phyloP scores from a whole-genome alignment of 2,797 vertebrate genomes.

The Typhlichthys subterraneus region DNA sequence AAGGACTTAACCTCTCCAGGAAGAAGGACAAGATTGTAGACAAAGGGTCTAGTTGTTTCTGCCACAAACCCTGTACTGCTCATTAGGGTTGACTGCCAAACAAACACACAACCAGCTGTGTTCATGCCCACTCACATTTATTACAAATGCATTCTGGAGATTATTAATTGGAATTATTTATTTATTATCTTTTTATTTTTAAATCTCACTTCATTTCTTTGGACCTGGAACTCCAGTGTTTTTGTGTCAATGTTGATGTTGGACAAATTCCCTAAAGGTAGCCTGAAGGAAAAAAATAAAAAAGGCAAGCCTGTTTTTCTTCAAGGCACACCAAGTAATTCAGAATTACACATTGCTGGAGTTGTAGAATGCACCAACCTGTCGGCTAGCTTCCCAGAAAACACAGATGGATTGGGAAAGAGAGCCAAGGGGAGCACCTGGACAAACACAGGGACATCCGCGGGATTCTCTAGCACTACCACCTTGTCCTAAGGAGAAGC shows the following conservation, averaged over 20 bases:
- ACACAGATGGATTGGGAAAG: conserved; percentile 87
- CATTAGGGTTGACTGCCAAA: conserved; percentile 81
- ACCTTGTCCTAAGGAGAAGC: conserved; percentile 84
- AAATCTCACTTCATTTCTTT: conserved; percentile 86
- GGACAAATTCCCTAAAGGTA: conserved; percentile 86
- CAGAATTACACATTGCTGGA: not conserved
- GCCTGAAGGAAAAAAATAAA: conserved; percentile 69
- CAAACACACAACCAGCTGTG: conserved; percentile 31
- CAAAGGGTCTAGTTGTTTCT: conserved; percentile 81
- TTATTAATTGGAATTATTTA: not conserved
- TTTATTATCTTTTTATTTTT: not conserved
- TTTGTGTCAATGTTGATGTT: conserved; percentile 85
- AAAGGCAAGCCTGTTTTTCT: not conserved
- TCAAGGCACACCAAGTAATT: not conserved
- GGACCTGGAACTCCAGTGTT: conserved; percentile 93
- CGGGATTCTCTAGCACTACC: conserved; percentile 91
- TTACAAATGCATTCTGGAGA: not conserved
- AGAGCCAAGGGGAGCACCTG: conserved; percentile 92
- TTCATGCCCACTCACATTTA: not conserved
- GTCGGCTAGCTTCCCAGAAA: conserved; percentile 87
- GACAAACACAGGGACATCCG: conserved; percentile 89
- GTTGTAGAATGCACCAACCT: conserved; percentile 74
- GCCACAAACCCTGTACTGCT: conserved; percentile 83
- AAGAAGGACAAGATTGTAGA: conserved; percentile 89
- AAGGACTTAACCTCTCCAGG: conserved; percentile 91